These are phyloP conservation scores for Poicephalus gulielmi DNA, from an alignment of 2,113 vertebrate genomes.

Conservation along the genomic window DNA sequence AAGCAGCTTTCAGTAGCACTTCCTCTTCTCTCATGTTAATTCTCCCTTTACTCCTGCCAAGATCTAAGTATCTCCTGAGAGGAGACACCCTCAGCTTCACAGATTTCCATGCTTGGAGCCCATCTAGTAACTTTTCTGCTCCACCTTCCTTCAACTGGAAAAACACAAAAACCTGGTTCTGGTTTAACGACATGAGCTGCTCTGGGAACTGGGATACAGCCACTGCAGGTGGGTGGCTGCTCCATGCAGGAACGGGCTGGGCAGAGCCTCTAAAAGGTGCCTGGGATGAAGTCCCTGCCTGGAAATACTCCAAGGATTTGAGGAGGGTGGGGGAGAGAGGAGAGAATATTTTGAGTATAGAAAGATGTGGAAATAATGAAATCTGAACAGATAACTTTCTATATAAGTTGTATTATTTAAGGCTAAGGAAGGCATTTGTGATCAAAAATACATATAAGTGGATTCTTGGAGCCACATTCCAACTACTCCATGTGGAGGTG, in stretches of 20 bases:
- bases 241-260: background rate
- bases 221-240: background rate
- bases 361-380: background rate
- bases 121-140: slow-evolving; percentile 22
- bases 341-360: background rate
- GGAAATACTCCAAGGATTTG: background rate
- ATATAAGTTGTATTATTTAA: background rate
- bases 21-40: background rate
- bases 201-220: slow-evolving; percentile 21
- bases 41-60: background rate
- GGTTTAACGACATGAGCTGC: background rate
- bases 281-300: background rate
- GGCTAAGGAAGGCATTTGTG: background rate
- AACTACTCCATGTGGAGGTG: background rate
- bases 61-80: background rate
- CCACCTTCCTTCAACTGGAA: slow-evolving; percentile 50
- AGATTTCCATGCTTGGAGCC: slow-evolving; percentile 15
- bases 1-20: background rate
- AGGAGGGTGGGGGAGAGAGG: background rate
- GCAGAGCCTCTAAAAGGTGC: background rate
- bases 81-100: slow-evolving; percentile 18
- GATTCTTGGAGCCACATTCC: background rate
- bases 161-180: slow-evolving; percentile 44
- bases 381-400: background rate
- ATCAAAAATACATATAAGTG: background rate